phyloP scores from a whole-genome alignment of 2,888 invertebrate species.

The Rhamnusium bicolor region DNA sequence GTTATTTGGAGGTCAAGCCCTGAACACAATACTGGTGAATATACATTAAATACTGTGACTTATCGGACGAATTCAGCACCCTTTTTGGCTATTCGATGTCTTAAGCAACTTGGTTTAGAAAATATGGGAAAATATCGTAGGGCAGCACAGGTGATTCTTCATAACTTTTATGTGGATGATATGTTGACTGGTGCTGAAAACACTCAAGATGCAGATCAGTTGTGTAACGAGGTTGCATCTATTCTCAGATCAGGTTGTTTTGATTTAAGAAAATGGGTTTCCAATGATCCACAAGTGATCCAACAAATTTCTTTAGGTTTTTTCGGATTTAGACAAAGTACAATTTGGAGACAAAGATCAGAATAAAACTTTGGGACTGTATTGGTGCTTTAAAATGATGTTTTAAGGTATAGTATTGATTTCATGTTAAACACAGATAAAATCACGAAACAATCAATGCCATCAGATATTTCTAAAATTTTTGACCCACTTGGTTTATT shows the following conservation, averaged over 20 bases:
- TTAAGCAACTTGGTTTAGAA: slow-evolving; percentile 30
- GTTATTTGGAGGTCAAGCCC: slow-evolving; percentile 33
- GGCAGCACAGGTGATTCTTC: slow-evolving; percentile 23
- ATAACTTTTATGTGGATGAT: too few species aligned
- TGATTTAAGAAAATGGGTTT: slow-evolving; percentile 31
- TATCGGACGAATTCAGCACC: slow-evolving; percentile 29
- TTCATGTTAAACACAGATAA: neutral
- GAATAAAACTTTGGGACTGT: slow-evolving; percentile 34
- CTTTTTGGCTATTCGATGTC: slow-evolving; percentile 29
- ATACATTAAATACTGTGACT: too few species aligned
- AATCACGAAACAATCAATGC: slow-evolving; percentile 30
- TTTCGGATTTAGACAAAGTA: too few species aligned
- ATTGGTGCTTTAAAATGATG: slow-evolving; percentile 27
- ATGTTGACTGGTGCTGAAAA: slow-evolving; percentile 6
- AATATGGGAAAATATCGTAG: slow-evolving; percentile 9
- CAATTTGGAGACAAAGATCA: slow-evolving; percentile 12
- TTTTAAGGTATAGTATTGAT: slow-evolving; percentile 20
- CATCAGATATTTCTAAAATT: slow-evolving; percentile 27
- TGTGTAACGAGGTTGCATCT: slow-evolving; percentile 8
- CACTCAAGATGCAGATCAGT: slow-evolving; percentile 5
- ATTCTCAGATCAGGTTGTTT: slow-evolving; percentile 21
- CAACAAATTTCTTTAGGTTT: neutral
- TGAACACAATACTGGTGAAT: neutral
- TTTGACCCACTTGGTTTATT: too few species aligned
- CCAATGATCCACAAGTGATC: slow-evolving; percentile 21